Conservation (phyloP, 2,113 vertebrate species). For the human region DNA sequence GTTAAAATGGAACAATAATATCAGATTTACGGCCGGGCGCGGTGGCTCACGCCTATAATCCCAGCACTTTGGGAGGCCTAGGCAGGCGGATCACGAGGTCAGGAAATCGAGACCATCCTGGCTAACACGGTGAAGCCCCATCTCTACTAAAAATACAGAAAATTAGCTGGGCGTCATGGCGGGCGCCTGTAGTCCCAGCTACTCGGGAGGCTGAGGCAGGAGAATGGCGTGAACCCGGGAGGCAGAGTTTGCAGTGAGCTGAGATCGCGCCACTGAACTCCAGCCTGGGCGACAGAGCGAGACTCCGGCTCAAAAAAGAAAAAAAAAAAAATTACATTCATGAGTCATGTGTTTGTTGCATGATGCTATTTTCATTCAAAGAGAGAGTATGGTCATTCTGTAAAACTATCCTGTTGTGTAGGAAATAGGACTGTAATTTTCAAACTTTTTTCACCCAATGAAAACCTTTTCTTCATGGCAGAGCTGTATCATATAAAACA, state of each 20-base stretch:
- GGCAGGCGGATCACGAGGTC: no score
- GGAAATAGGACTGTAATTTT: neutral
- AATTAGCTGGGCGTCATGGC: fast-evolving
- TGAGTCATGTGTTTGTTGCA: neutral
- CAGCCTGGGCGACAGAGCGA: fast-evolving
- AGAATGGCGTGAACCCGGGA: no score
- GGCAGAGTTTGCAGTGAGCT: no score
- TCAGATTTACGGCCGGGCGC: neutral
- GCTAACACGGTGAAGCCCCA: no score
- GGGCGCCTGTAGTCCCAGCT: no score
- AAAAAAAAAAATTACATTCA: no score
- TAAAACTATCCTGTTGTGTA: neutral
- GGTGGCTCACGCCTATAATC: no score
- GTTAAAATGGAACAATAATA: neutral
- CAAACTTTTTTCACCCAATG: neutral
- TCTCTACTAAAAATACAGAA: no score
- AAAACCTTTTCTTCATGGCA: neutral
- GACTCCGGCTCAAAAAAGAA: no score
- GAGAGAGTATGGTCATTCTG: neutral
- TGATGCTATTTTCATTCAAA: neutral
- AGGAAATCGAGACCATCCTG: fast-evolving
- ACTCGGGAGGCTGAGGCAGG: no score
- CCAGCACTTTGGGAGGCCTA: no score
- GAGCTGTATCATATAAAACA: neutral
- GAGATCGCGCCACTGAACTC: no score